Evolutionary conservation across 2,888 invertebrate species (phyloP).

Genomic region (Anoncus sp.): DNA sequence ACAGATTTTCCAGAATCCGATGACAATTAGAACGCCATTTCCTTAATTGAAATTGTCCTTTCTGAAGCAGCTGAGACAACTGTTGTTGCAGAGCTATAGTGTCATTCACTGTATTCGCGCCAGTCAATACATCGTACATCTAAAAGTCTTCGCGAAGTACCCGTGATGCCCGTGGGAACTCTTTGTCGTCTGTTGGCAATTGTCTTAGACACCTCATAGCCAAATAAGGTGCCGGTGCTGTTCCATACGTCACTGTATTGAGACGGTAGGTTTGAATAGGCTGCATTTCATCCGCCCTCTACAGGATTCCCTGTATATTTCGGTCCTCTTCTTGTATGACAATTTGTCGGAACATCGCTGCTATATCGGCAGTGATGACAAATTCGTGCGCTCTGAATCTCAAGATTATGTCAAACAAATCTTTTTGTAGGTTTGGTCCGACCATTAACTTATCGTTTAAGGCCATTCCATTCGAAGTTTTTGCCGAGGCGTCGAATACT

Average conservation of each 20-base stretch:
- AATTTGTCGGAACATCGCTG: conserved; percentile 53
- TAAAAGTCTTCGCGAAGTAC: conserved; percentile 47
- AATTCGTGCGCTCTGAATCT: conserved; percentile 42
- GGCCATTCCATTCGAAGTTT: too few species aligned
- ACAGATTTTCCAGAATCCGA: conserved; percentile 17
- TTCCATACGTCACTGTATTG: conserved; percentile 57
- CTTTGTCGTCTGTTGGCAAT: conserved; percentile 30
- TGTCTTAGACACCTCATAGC: conserved; percentile 53
- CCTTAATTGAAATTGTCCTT: conserved; percentile 42
- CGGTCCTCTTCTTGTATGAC: conserved; percentile 30
- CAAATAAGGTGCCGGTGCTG: conserved; percentile 37
- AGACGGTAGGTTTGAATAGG: conserved; percentile 30
- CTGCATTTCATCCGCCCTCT: conserved; percentile 29
- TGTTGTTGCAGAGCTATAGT: conserved; percentile 8
- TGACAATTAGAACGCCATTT: conserved; percentile 51
- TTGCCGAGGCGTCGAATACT: too few species aligned
- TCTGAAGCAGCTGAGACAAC: neutral
- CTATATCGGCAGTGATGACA: conserved; percentile 49
- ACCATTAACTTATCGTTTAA: too few species aligned
- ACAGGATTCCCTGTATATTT: conserved; percentile 45
- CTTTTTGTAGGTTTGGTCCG: too few species aligned
- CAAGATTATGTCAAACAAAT: too few species aligned
- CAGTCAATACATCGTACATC: conserved; percentile 56
- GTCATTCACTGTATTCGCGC: conserved; percentile 31
- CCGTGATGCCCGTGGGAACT: conserved; percentile 34